phyloP scores from a whole-genome alignment of 2,797 vertebrate species.

The Lophotriccus pileatus region DNA sequence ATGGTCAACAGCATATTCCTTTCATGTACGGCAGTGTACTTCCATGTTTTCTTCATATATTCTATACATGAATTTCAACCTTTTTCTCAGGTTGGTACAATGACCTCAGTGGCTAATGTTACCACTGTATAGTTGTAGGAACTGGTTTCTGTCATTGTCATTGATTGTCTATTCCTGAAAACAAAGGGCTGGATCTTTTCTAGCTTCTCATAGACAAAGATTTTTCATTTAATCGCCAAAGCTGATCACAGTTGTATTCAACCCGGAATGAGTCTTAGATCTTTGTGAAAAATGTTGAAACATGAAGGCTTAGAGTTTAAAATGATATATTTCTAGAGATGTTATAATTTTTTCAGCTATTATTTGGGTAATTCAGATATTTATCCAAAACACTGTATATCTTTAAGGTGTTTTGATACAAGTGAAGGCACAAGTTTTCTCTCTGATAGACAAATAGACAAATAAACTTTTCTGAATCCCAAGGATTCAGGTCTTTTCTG shows the following conservation, averaged over 20 bases:
- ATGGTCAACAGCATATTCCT: neutral
- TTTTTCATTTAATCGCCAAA: neutral
- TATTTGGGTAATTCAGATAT: neutral
- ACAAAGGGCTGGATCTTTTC: fast-evolving
- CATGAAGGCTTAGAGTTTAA: neutral
- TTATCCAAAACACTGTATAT: neutral
- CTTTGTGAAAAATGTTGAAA: neutral
- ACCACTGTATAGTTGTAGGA: neutral
- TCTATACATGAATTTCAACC: neutral
- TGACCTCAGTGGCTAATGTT: neutral
- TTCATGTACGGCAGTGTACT: neutral
- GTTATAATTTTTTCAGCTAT: neutral
- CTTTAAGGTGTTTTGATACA: neutral
- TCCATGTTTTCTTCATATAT: neutral
- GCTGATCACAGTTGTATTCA: neutral
- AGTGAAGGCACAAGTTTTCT: neutral
- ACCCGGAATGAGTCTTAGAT: neutral
- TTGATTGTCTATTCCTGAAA: neutral
- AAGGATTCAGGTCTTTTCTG: neutral
- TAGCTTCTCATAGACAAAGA: neutral
- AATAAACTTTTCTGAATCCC: neutral
- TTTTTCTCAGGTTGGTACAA: neutral
- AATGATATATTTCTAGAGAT: neutral
- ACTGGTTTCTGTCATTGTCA: neutral
- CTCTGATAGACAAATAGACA: neutral